Percentiles rank a stretch among this genome's conserved stretches.
These are phyloP conservation scores for Cariama cristata DNA, from an alignment of 2,113 vertebrate species.

Conservation along the genomic window DNA sequence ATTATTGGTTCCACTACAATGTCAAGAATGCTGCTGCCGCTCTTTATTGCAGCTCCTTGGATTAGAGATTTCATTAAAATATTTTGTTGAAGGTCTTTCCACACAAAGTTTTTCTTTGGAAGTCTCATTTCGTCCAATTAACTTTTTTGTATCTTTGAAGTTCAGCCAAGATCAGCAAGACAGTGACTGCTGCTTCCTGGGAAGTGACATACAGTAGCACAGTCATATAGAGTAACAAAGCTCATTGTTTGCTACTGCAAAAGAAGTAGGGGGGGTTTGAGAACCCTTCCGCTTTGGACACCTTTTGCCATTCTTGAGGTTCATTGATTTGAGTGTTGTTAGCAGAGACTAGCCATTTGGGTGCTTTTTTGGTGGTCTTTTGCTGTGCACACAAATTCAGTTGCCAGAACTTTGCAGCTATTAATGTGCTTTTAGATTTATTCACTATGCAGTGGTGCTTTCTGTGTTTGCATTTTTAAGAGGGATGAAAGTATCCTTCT, in stretches of 20 bases:
- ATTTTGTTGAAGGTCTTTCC: background rate
- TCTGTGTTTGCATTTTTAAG: background rate
- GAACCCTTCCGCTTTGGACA: background rate
- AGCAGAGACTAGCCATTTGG: background rate
- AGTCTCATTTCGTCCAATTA: slow-evolving; percentile 51
- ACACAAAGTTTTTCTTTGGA: background rate
- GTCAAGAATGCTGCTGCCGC: background rate
- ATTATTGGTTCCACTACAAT: background rate
- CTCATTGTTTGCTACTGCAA: background rate
- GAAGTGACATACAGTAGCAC: background rate
- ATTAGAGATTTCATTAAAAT: slow-evolving; percentile 22
- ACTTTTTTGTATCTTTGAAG: slow-evolving; percentile 32
- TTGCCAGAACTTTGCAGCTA: background rate
- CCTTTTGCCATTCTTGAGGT: background rate
- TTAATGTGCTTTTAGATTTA: background rate
- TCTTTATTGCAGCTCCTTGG: background rate
- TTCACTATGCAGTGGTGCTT: background rate
- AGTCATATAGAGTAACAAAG: background rate
- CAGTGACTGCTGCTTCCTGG: background rate
- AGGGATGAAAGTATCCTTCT: background rate
- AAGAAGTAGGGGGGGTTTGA: background rate
- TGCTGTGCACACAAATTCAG: background rate
- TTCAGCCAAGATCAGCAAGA: slow-evolving; percentile 4
- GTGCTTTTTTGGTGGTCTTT: background rate
- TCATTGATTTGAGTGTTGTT: background rate